phyloP scores from a whole-genome alignment of 2,888 invertebrate genomes.

The Anthrax anthrax region DNA sequence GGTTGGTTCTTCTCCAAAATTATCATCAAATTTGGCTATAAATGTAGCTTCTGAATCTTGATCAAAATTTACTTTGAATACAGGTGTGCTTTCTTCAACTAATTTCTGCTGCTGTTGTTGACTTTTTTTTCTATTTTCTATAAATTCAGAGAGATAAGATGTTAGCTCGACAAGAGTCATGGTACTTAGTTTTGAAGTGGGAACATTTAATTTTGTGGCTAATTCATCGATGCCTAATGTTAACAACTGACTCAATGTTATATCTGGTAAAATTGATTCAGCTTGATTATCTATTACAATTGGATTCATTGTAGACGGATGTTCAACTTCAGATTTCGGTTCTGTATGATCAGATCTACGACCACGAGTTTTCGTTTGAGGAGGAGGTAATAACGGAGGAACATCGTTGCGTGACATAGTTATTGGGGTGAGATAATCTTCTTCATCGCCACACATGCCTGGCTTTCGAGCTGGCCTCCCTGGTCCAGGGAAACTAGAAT shows the following conservation, averaged over 20 bases:
- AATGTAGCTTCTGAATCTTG: slow-evolving; percentile 31
- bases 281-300: slow-evolving; percentile 11
- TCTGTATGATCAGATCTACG: slow-evolving; percentile 17
- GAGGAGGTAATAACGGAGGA: slow-evolving; percentile 38
- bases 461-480: slow-evolving; percentile 38
- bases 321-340: slow-evolving; percentile 23
- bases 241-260: slow-evolving; percentile 68
- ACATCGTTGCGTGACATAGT: slow-evolving; percentile 23
- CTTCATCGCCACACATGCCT: slow-evolving; percentile 39
- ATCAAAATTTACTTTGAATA: slow-evolving; percentile 33
- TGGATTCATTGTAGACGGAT: slow-evolving; percentile 1
- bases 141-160: slow-evolving; percentile 53
- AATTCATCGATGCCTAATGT: slow-evolving; percentile 69
- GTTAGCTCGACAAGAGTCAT: slow-evolving; percentile 81
- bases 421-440: slow-evolving; percentile 56
- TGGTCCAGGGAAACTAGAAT: slow-evolving; percentile 36
- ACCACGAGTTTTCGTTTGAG: slow-evolving; percentile 27
- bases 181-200: slow-evolving; percentile 60
- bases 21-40: slow-evolving; percentile 49
- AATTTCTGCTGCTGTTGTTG: slow-evolving; percentile 10
- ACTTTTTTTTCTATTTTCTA: slow-evolving; percentile 35
- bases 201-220: slow-evolving; percentile 60
- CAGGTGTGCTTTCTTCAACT: slow-evolving; percentile 14
- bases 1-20: slow-evolving; percentile 38
- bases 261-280: slow-evolving; percentile 39